Percentiles rank a stretch among this genome's conserved stretches.
These are phyloP conservation scores for Nysson spinosus DNA, from an alignment of 2,888 invertebrate species.

Conservation along the genomic window DNA sequence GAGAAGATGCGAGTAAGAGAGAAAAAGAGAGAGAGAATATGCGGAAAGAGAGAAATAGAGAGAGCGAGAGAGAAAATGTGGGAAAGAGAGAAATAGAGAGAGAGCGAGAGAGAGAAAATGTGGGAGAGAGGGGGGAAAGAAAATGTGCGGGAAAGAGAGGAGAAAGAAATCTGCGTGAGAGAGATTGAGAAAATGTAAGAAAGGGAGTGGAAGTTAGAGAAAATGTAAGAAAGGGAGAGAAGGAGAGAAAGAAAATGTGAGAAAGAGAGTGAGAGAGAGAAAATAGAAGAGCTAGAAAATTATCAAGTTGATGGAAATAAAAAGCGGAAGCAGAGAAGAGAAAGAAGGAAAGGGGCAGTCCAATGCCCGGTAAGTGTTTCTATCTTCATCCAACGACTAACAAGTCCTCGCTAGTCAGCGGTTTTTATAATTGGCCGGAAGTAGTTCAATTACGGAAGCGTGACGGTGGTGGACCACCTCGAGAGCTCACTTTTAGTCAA, in stretches of 20 bases:
- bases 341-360: slow-evolving; percentile 17
- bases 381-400: slow-evolving; percentile 57
- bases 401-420: slow-evolving; percentile 64
- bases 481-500: slow-evolving; percentile 35
- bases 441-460: slow-evolving; percentile 65
- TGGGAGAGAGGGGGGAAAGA: slow-evolving; percentile 38
- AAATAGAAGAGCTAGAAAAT: slow-evolving; percentile 1
- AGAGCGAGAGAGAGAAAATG: slow-evolving; percentile 14
- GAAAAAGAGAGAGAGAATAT: slow-evolving; percentile 4
- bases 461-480: slow-evolving; percentile 46
- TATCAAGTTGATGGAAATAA: slow-evolving; percentile 8
- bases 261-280: slow-evolving; percentile 1
- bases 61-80: not conserved
- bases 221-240: slow-evolving; percentile 28
- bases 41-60: slow-evolving; percentile 5
- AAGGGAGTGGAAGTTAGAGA: slow-evolving; percentile 18
- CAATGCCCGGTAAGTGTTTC: slow-evolving; percentile 43
- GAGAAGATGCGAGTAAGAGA: slow-evolving; percentile 2
- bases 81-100: slow-evolving; percentile 11
- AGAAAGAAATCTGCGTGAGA: not conserved
- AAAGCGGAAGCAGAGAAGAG: not conserved
- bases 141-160: slow-evolving; percentile 22
- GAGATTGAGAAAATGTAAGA: not conserved
- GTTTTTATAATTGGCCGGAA: slow-evolving; percentile 71
- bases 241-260: slow-evolving; percentile 32